phyloP scores from a whole-genome alignment of 2,888 invertebrate genomes.

The Empis stercorea region DNA sequence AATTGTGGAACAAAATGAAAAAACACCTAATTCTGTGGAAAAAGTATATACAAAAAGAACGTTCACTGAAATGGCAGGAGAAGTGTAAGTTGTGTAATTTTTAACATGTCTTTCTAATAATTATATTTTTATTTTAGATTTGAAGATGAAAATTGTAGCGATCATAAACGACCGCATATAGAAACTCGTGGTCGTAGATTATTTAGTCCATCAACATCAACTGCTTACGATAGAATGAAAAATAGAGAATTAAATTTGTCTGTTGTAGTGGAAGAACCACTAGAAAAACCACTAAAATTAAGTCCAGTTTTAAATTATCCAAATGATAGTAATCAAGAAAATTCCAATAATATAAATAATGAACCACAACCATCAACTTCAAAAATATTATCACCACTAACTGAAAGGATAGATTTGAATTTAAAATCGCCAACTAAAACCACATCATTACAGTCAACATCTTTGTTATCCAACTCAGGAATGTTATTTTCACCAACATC shows the following conservation, averaged over 20 bases:
- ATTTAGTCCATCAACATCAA: conserved; percentile 33
- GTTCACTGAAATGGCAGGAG: conserved; percentile 28
- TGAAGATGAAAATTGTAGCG: conserved; percentile 17
- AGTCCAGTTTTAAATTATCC: conserved; percentile 12
- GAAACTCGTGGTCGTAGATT: conserved; percentile 37
- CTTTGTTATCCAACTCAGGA: conserved; percentile 9
- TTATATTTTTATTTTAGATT: background rate
- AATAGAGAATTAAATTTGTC: conserved; percentile 12
- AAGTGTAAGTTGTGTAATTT: conserved; percentile 3
- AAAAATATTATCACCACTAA: conserved; percentile 20
- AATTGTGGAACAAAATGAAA: conserved; percentile 31
- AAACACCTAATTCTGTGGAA: conserved; percentile 26
- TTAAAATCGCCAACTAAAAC: conserved; percentile 12
- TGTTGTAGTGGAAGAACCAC: conserved; percentile 19
- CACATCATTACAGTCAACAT: conserved; percentile 9
- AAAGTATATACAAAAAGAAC: conserved; percentile 26
- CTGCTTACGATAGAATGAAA: conserved; percentile 4
- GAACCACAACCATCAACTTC: conserved; percentile 1
- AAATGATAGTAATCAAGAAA: conserved; percentile 24
- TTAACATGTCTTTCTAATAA: no score
- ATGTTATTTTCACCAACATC: conserved; percentile 47
- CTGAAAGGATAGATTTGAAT: conserved; percentile 19
- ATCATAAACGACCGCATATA: conserved; percentile 35
- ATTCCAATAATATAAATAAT: conserved; percentile 8
- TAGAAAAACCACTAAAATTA: background rate